Percentiles rank a stretch among this genome's conserved stretches.
These are phyloP conservation scores for Epinotia bilunana DNA, from an alignment of 2,888 invertebrate species.

Conservation along the genomic window DNA sequence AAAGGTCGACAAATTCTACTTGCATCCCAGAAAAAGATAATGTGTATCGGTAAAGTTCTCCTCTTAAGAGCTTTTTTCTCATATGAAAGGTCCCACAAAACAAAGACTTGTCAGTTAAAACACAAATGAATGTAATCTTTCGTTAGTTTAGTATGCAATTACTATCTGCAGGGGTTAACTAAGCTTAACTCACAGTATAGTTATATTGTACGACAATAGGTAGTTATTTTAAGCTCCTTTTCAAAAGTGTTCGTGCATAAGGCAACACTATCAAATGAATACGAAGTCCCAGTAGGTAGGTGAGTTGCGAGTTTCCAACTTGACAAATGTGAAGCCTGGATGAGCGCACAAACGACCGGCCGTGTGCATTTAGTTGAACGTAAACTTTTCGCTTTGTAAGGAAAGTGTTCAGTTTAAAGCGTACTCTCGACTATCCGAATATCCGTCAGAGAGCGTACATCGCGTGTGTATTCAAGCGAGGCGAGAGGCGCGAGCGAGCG, in stretches of 20 bases:
- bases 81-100: not conserved
- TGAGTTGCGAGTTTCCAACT: conserved; percentile 64
- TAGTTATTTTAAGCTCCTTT: conserved; percentile 12
- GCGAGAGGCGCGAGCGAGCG: conserved; percentile 46
- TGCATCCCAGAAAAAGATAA: not conserved
- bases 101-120: not conserved
- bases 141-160: not conserved
- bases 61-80: no score
- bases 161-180: not conserved
- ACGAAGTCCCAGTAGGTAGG: conserved; percentile 52
- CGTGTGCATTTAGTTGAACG: conserved; percentile 75
- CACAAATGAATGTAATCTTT: not conserved
- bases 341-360: conserved; percentile 66
- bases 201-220: not conserved
- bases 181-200: not conserved
- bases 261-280: conserved; percentile 37
- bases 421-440: conserved; percentile 48
- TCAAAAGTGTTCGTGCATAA: conserved; percentile 29
- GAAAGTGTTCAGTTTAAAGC: conserved; percentile 49
- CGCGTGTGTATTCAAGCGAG: conserved; percentile 67
- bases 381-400: conserved; percentile 70
- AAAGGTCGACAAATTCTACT: not conserved
- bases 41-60: not conserved
- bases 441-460: conserved; percentile 55
- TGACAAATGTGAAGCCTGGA: conserved; percentile 68